A percentile compares a stretch with the other conserved stretches of the same genome.
Evolutionary conservation across 2,797 vertebrate genomes (phyloP).

Genomic region (Scolopax bukidnonensis): DNA sequence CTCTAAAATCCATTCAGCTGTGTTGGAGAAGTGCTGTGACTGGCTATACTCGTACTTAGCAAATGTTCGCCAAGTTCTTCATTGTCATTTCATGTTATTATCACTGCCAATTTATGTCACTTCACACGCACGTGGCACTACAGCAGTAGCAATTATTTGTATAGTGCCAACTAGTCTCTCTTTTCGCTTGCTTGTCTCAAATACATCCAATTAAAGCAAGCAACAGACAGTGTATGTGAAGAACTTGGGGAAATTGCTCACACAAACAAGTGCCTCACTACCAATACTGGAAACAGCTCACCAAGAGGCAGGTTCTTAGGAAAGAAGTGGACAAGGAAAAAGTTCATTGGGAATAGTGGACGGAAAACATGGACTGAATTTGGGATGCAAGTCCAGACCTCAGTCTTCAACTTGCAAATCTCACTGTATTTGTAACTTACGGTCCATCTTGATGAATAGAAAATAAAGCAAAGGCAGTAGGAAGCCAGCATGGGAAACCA

Average conservation of each 20-base stretch:
- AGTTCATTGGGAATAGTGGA: neutral
- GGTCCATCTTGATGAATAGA: neutral
- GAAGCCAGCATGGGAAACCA: neutral
- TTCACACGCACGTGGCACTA: constrained; percentile 8
- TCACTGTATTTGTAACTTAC: neutral
- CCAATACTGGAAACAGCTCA: neutral
- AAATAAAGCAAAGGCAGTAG: neutral
- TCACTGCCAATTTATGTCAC: constrained; percentile 9
- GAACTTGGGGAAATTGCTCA: neutral
- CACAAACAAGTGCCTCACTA: neutral
- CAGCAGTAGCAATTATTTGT: constrained; percentile 14
- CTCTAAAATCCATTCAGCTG: constrained; percentile 15
- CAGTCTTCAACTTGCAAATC: neutral
- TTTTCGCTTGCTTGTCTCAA: neutral
- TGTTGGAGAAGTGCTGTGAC: neutral
- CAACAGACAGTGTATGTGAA: neutral
- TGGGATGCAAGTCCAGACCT: neutral
- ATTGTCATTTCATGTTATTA: constrained; percentile 32
- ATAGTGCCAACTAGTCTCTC: neutral
- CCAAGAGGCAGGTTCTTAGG: neutral
- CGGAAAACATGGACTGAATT: neutral
- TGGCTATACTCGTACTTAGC: neutral
- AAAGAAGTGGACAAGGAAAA: neutral
- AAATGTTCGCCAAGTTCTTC: neutral
- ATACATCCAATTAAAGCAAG: neutral